Conservation (phyloP, 2,888 invertebrate genomes). For the Drosophila falleni region DNA sequence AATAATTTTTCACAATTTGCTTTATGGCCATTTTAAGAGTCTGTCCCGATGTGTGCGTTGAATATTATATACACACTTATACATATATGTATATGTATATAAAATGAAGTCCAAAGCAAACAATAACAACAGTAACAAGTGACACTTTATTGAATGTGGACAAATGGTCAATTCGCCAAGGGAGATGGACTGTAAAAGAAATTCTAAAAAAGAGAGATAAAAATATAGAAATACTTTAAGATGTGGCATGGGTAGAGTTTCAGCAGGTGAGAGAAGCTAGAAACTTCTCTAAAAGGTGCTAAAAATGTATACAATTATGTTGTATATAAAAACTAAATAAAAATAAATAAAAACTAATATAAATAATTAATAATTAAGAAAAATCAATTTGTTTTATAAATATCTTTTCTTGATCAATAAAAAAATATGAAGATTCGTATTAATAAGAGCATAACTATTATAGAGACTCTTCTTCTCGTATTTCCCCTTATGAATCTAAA, state of each 20-base stretch:
- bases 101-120: conserved; percentile 34
- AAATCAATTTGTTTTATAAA: too few species aligned
- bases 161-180: conserved; percentile 23
- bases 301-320: too few species aligned
- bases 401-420: too few species aligned
- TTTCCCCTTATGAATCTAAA: too few species aligned
- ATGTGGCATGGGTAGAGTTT: background rate
- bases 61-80: conserved; percentile 53
- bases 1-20: conserved; percentile 82
- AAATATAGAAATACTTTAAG: background rate
- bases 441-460: too few species aligned
- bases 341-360: too few species aligned
- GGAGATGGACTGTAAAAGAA: background rate
- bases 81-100: conserved; percentile 4
- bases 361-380: too few species aligned
- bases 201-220: background rate
- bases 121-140: conserved; percentile 43
- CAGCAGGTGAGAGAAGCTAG: background rate
- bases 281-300: background rate
- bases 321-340: too few species aligned
- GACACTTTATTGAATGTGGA: conserved; percentile 45
- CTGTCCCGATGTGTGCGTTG: conserved; percentile 64
- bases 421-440: too few species aligned
- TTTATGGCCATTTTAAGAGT: conserved; percentile 78
- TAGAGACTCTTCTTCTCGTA: too few species aligned